Percentiles rank a stretch among this genome's conserved stretches.
These are phyloP conservation scores for Sebastes dallii DNA, from an alignment of 2,797 vertebrate genomes.

Conservation along the genomic window DNA sequence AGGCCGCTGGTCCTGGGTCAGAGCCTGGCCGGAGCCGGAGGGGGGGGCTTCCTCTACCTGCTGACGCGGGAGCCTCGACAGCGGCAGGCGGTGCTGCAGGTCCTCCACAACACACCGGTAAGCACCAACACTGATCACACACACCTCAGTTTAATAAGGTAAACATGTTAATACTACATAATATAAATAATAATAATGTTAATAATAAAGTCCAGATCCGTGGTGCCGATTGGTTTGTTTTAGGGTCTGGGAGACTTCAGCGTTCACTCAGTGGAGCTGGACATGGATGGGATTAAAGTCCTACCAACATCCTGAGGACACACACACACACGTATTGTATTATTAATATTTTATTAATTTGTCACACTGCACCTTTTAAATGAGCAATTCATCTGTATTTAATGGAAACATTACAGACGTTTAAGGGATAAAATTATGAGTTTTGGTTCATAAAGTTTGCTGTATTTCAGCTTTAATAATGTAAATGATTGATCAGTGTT, in stretches of 20 bases:
- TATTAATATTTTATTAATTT: no score
- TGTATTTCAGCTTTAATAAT: no score
- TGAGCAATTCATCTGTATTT: no score
- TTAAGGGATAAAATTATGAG: no score
- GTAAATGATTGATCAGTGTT: no score
- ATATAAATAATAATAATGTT: no score
- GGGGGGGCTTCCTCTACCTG: slow-evolving; percentile 93
- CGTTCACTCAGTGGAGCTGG: slow-evolving; percentile 89
- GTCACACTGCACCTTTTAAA: no score
- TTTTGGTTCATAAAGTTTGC: no score
- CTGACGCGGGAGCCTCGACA: slow-evolving; percentile 86
- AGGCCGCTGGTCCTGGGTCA: slow-evolving; percentile 87
- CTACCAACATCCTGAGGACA: slow-evolving; percentile 33
- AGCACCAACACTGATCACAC: not conserved
- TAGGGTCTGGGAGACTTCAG: slow-evolving; percentile 91
- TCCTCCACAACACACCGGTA: slow-evolving; percentile 78
- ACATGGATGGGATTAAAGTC: slow-evolving; percentile 81
- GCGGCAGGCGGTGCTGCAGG: slow-evolving; percentile 73
- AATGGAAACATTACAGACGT: no score
- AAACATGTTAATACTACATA: no score
- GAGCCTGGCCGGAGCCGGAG: slow-evolving; percentile 91
- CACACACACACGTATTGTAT: not conserved
- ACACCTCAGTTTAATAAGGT: no score
- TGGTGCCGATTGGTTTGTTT: slow-evolving; percentile 2
- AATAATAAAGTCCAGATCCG: not conserved